These are phyloP conservation scores for Hoplodrina blanda DNA, from an alignment of 2,888 invertebrate genomes.

Conservation along the genomic window DNA sequence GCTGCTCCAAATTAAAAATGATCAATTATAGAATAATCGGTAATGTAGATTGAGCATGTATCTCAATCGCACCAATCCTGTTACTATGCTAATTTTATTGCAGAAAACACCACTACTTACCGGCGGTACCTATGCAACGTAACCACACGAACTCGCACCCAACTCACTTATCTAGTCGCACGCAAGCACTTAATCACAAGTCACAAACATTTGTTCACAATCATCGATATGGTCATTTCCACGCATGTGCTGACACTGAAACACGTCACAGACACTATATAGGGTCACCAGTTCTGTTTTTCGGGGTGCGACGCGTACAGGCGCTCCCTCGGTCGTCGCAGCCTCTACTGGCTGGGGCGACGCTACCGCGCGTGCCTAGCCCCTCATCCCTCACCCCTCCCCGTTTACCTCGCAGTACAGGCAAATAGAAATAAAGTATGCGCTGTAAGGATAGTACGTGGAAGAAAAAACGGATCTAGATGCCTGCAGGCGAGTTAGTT, in stretches of 20 bases:
- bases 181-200: slow-evolving; percentile 81
- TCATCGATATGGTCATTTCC: slow-evolving; percentile 76
- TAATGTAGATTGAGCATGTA: slow-evolving; percentile 27
- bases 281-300: slow-evolving; percentile 75
- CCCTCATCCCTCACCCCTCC: slow-evolving; percentile 75
- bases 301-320: slow-evolving; percentile 71
- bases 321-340: slow-evolving; percentile 79
- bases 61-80: slow-evolving; percentile 49
- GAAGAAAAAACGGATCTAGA: slow-evolving; percentile 83
- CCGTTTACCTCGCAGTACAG: slow-evolving; percentile 85
- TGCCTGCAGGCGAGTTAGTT: slow-evolving; percentile 74
- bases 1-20: slow-evolving; percentile 38
- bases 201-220: slow-evolving; percentile 77
- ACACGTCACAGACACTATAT: slow-evolving; percentile 86
- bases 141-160: slow-evolving; percentile 75
- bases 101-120: slow-evolving; percentile 78
- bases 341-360: slow-evolving; percentile 89
- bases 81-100: slow-evolving; percentile 78
- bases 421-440: slow-evolving; percentile 90
- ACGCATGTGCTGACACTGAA: slow-evolving; percentile 80
- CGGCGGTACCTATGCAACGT: slow-evolving; percentile 76
- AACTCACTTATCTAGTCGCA: slow-evolving; percentile 73
- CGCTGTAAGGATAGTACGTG: slow-evolving; percentile 86
- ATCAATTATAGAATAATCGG: slow-evolving; percentile 37
- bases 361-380: slow-evolving; percentile 87